Evolutionary conservation across 2,797 vertebrate species (phyloP).

Genomic region (Acomys russatus): DNA sequence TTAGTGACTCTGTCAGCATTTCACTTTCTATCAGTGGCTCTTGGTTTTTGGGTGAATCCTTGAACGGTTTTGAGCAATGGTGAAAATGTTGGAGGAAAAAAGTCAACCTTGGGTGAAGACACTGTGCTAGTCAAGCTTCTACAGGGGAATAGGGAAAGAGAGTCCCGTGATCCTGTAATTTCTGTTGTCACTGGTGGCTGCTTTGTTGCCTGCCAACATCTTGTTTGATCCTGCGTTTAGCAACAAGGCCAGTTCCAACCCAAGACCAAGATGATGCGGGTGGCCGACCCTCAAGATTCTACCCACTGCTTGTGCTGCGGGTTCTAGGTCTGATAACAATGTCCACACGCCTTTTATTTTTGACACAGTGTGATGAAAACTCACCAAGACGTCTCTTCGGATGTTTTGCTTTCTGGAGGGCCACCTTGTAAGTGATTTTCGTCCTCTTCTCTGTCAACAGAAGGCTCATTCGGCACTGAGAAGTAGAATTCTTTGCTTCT

Average conservation of each 20-base stretch:
- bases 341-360: conserved; percentile 59
- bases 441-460: neutral
- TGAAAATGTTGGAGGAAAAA: neutral
- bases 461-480: neutral
- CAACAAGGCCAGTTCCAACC: neutral
- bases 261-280: neutral
- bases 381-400: neutral
- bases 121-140: neutral
- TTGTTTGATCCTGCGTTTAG: neutral
- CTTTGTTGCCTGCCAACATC: neutral
- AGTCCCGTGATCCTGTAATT: neutral
- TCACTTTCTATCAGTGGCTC: neutral
- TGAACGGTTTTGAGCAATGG: neutral
- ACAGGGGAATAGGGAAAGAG: neutral
- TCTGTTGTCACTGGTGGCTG: neutral
- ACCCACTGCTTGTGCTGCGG: neutral
- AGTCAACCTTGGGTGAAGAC: neutral
- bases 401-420: conserved; percentile 47
- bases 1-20: neutral
- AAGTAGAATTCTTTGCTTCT: conserved; percentile 45
- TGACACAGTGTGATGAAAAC: conserved; percentile 21
- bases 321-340: neutral
- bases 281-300: conserved; percentile 20
- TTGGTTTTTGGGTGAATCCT: neutral
- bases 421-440: neutral